Conservation (phyloP, 1,140 invertebrate species). For the Copidosoma floridanum region DNA sequence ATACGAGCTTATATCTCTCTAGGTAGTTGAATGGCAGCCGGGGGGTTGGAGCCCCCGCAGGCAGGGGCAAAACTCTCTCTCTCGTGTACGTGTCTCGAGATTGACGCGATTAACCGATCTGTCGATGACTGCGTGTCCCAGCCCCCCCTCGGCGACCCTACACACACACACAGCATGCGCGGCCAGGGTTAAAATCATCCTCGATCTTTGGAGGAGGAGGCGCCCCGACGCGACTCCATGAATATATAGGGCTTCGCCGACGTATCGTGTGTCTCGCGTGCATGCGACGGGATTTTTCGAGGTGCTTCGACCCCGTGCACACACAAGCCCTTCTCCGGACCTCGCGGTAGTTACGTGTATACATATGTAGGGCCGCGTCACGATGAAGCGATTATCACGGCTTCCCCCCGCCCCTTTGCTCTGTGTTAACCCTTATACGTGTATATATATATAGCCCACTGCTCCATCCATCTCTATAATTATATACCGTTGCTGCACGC, state of each 20-base stretch:
- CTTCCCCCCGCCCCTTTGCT: too few relatives aligned
- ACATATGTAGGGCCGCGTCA: too few relatives aligned
- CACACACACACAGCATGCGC: too few relatives aligned
- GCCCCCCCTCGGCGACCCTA: too few relatives aligned
- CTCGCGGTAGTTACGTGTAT: too few relatives aligned
- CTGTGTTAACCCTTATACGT: too few relatives aligned
- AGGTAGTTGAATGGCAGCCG: too few relatives aligned
- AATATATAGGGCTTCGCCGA: neutral
- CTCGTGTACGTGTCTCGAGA: constrained; percentile 1
- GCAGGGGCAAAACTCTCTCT: neutral
- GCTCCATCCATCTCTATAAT: too few relatives aligned
- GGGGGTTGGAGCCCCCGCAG: neutral
- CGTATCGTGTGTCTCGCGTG: neutral
- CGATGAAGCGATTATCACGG: constrained; percentile 4
- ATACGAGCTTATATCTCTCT: neutral
- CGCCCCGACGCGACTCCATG: neutral
- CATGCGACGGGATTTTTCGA: neutral
- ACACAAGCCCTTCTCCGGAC: too few relatives aligned
- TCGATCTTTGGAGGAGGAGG: neutral
- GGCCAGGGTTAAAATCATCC: constrained; percentile 13
- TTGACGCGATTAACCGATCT: constrained; percentile 27
- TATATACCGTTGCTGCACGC: too few relatives aligned
- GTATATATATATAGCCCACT: too few relatives aligned
- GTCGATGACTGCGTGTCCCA: constrained; percentile 19
- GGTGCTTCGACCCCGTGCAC: neutral